Evolutionary conservation across 2,113 vertebrate species (phyloP).

Genomic region (Dasyurus viverrinus): DNA sequence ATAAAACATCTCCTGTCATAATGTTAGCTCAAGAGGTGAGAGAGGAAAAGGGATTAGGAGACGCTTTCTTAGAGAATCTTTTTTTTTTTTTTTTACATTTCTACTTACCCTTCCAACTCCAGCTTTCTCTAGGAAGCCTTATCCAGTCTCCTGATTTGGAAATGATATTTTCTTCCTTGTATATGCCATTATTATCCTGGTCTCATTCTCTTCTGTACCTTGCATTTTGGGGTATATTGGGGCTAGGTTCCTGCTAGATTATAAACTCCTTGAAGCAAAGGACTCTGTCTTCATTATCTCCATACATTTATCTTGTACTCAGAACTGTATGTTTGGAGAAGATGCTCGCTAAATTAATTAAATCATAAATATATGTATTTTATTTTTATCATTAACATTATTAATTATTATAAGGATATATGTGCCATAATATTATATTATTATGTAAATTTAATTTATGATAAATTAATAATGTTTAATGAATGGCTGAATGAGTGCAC

Average conservation of each 20-base stretch:
- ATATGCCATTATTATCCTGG: too few relatives aligned
- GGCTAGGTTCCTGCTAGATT: neutral
- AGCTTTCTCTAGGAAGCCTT: neutral
- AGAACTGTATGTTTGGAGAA: neutral
- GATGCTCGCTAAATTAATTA: neutral
- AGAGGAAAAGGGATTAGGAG: neutral
- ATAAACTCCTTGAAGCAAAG: neutral
- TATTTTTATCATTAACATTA: too few relatives aligned
- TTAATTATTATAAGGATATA: too few relatives aligned
- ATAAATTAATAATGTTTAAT: neutral
- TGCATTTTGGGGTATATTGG: neutral
- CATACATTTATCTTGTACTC: neutral
- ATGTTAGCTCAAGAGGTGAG: neutral
- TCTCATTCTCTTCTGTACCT: neutral
- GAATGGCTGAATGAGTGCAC: neutral
- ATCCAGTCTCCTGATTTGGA: neutral
- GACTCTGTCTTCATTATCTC: neutral
- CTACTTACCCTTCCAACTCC: neutral
- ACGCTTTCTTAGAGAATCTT: neutral
- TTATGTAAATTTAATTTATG: too few relatives aligned
- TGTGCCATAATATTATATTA: too few relatives aligned
- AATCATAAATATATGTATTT: too few relatives aligned
- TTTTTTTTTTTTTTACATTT: neutral
- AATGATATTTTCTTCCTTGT: neutral
- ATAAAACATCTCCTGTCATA: too few relatives aligned